phyloP scores from a whole-genome alignment of 1,140 invertebrate species.

The Bursaphelenchus mucronatus region DNA sequence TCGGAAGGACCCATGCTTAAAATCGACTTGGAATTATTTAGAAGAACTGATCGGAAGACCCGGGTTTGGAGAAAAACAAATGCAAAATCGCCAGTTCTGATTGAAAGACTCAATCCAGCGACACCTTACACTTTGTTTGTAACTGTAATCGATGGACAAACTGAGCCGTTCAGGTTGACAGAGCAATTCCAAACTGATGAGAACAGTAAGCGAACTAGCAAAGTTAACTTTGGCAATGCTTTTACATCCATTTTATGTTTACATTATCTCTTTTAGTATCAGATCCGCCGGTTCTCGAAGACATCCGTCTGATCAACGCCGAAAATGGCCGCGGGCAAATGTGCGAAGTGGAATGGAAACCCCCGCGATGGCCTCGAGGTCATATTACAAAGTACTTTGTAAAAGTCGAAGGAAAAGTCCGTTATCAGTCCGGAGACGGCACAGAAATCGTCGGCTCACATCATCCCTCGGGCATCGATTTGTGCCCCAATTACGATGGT shows the following conservation, averaged over 20 bases:
- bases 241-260: not conserved
- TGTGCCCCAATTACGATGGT: constrained; percentile 38
- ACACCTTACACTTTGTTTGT: constrained; percentile 57
- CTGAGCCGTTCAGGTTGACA: constrained; percentile 47
- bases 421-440: constrained; percentile 25
- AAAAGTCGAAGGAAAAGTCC: constrained; percentile 43
- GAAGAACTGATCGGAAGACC: constrained; percentile 29
- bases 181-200: constrained; percentile 51
- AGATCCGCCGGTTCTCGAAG: constrained; percentile 40
- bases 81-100: constrained; percentile 47
- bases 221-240: constrained; percentile 3
- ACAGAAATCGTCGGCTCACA: constrained; percentile 11
- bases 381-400: constrained; percentile 41
- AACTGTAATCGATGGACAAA: constrained; percentile 49
- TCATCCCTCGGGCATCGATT: constrained; percentile 29
- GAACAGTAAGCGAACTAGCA: constrained; percentile 15
- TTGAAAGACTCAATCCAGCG: constrained; percentile 47
- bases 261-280: constrained; percentile 29
- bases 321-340: constrained; percentile 35
- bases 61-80: constrained; percentile 38
- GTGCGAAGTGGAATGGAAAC: constrained; percentile 47
- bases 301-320: constrained; percentile 37
- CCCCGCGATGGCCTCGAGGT: constrained; percentile 26
- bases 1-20: constrained; percentile 42
- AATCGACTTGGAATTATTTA: constrained; percentile 48